Evolutionary conservation across 37 sponge, comb jelly and placozoan species (phyloP).

Genomic region (Axinella damicornis): DNA sequence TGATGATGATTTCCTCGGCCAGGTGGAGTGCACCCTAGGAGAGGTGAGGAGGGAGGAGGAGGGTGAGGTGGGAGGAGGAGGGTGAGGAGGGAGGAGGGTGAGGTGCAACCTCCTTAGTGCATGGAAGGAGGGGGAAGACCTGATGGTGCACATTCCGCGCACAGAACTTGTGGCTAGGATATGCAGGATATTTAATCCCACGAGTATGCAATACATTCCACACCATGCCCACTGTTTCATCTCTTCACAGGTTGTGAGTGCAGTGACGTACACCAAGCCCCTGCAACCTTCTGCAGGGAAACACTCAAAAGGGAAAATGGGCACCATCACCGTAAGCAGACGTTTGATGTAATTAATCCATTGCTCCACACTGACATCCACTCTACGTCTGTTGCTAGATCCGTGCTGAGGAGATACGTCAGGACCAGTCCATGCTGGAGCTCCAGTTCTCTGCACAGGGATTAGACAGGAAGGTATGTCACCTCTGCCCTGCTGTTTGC

Average conservation of each 20-base stretch:
- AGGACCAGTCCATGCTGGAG: constrained; percentile 14
- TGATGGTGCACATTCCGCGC: no score
- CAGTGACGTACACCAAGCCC: constrained; percentile 23
- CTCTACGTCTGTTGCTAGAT: constrained; percentile 48
- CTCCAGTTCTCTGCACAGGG: constrained; percentile 57
- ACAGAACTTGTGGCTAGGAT: no score
- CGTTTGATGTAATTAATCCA: no score
- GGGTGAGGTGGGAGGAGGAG: no score
- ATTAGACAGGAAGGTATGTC: constrained; percentile 87
- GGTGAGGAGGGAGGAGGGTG: no score
- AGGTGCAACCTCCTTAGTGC: no score
- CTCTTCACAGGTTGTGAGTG: constrained; percentile 68
- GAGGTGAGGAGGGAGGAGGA: constrained; percentile 25
- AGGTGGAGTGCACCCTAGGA: constrained; percentile 71
- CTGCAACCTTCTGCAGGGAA: constrained; percentile 18
- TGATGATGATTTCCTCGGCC: constrained; percentile 82
- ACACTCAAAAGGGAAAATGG: constrained; percentile 29
- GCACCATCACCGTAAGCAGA: constrained; percentile 84
- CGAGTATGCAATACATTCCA: no score
- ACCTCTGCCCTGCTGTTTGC: no score
- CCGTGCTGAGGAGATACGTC: constrained; percentile 68
- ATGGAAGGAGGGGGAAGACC: no score
- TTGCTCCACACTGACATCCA: no score
- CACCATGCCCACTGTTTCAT: no score
- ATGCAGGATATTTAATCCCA: no score